Evolutionary conservation across 2,797 vertebrate species (phyloP), one percentile per base, ranked within the genome.

Genomic region (Urosaurus nigricauda): DNA sequence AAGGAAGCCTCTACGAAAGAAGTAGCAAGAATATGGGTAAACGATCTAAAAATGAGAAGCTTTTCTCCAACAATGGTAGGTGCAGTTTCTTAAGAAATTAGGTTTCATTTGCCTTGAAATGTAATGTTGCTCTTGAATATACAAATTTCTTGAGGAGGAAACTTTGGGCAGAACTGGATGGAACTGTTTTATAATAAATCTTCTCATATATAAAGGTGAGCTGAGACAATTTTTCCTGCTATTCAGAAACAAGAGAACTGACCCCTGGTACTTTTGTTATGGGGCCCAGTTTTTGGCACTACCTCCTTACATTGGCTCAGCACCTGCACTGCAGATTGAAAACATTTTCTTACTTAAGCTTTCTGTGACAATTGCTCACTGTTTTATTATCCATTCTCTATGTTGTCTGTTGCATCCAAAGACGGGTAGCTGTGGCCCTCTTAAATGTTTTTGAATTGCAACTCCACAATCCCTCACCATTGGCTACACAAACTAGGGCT

Each of bases 1-100:
- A 99, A 99, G 93, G 99, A 99, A 82, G 96, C 97, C 56, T 95
- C 98, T 21, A 98, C 97, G 83, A 99, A 99, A 98, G 99, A 99
- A 86, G 95, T 98, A 40, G 94, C 98, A 89, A 98, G 98, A 94
- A 98, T 99, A 94, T 99, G 99, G 99, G 97, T 98, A 91, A 98
- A 98, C 53, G 99, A 99, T 91, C 93, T 98, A 79, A 99, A 98
- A 97, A 96, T 98, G 95, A 97, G 98, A 84, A 98, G 97, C 94
- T 99, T 99, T 94, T 98, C 98, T 17, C 98, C 98, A 2, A 97
- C 98, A n/a, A 96, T 98, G 97, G 99, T 99, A 93, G 97, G 97
- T 86, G 43, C 75, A 53, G 60, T 53, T 86, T 79, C 19, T 21
- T 79, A 40, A 60, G 3, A 29, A 37, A 6, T n/a, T 11, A 26